phyloP scores from a whole-genome alignment of 2,113 vertebrate genomes.

The Emydocephalus ijimae region DNA sequence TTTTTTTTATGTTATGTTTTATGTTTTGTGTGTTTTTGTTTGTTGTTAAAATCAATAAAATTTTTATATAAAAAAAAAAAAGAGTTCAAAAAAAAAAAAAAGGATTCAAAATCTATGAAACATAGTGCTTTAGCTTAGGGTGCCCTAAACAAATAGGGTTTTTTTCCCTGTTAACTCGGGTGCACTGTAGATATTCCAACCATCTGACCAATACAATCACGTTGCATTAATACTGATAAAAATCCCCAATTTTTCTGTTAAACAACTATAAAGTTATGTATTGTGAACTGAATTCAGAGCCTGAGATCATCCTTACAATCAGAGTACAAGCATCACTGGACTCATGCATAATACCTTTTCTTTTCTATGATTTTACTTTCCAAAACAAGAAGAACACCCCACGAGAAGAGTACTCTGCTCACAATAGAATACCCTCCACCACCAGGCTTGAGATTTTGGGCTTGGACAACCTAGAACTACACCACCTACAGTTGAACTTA shows the following conservation, averaged over 20 bases:
- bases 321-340: background rate
- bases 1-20: no score
- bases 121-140: fast-evolving
- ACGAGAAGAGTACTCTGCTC: no score
- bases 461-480: no score
- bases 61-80: no score
- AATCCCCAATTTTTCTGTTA: background rate
- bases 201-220: background rate
- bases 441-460: no score
- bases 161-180: background rate
- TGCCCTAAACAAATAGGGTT: fast-evolving
- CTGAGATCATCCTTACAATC: background rate
- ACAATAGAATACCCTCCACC: no score
- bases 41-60: no score
- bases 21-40: no score
- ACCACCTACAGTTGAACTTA: no score
- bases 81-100: no score
- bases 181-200: background rate
- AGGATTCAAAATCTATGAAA: background rate
- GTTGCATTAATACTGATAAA: background rate
- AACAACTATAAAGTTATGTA: background rate
- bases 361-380: background rate
- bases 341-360: background rate
- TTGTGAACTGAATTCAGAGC: background rate
- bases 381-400: no score